These are phyloP conservation scores for Lota lota DNA, from an alignment of 2,113 vertebrate species.

Conservation along the genomic window DNA sequence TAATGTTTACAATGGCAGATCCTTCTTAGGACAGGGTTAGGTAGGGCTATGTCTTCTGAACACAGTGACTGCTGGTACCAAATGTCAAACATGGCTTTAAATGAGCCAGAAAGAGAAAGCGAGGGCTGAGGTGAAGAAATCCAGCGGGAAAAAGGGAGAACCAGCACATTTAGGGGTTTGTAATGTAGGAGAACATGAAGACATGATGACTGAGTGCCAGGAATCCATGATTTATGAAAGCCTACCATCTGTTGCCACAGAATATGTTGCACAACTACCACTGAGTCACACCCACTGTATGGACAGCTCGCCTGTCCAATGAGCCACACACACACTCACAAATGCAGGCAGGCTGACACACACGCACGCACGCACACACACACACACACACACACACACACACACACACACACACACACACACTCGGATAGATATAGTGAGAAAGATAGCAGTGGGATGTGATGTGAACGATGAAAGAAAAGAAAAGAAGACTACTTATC, in stretches of 20 bases:
- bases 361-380: slow-evolving; percentile 6
- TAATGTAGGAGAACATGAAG: slow-evolving; percentile 46
- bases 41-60: background rate
- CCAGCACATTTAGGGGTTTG: slow-evolving; percentile 47
- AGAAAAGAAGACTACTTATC: slow-evolving; percentile 50
- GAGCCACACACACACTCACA: background rate
- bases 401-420: slow-evolving; percentile 1
- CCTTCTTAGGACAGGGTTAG: background rate
- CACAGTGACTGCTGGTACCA: background rate
- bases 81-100: slow-evolving; percentile 12
- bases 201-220: slow-evolving; percentile 51
- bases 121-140: slow-evolving; percentile 24
- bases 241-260: slow-evolving; percentile 63
- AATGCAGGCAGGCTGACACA: background rate
- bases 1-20: background rate
- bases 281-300: slow-evolving; percentile 45
- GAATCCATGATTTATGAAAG: slow-evolving; percentile 63
- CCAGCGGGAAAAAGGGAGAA: slow-evolving; percentile 12
- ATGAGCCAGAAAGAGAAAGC: slow-evolving; percentile 31
- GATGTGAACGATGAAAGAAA: slow-evolving; percentile 68
- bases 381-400: slow-evolving; percentile 10
- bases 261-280: slow-evolving; percentile 55
- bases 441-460: slow-evolving; percentile 50
- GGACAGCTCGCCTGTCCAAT: slow-evolving; percentile 23
- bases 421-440: slow-evolving; percentile 5